Evolutionary conservation across 2,797 vertebrate species (phyloP).

Genomic region (Melanotaenia nigrans): DNA sequence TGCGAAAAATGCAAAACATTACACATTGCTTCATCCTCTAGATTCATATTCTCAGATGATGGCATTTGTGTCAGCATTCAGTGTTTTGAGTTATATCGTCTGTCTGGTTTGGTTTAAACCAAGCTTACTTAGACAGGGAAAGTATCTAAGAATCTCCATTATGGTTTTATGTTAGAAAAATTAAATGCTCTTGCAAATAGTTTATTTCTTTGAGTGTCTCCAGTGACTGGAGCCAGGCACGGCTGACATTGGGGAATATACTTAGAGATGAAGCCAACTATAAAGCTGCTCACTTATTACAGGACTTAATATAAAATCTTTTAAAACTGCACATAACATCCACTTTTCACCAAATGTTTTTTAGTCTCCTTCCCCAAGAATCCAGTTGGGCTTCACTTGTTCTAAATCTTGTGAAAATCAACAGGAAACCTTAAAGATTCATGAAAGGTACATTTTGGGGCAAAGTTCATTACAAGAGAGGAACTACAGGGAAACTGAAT

Average conservation of each 20-base stretch:
- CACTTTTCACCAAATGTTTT: neutral
- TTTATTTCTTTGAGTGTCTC: neutral
- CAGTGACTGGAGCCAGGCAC: neutral
- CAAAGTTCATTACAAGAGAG: slow-evolving; percentile 36
- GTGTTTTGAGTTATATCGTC: neutral
- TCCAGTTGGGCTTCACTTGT: neutral
- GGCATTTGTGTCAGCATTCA: neutral
- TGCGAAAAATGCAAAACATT: neutral
- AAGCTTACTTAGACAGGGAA: neutral
- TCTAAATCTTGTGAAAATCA: slow-evolving; percentile 7
- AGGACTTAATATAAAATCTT: neutral
- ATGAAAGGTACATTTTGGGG: slow-evolving; percentile 1
- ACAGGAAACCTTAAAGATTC: slow-evolving; percentile 2
- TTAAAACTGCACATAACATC: neutral
- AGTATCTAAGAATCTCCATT: neutral
- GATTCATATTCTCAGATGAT: neutral
- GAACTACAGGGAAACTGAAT: slow-evolving; percentile 24
- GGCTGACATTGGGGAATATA: neutral
- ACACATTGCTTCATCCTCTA: neutral
- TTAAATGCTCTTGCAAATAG: slow-evolving; percentile 1
- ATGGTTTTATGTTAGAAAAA: neutral
- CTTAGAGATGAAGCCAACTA: neutral
- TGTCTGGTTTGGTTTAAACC: neutral
- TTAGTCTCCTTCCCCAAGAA: neutral
- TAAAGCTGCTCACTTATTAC: neutral